Base-by-base conservation (phyloP, 2,797 vertebrate species). In the Pseudochaenichthys georgianus region DNA sequence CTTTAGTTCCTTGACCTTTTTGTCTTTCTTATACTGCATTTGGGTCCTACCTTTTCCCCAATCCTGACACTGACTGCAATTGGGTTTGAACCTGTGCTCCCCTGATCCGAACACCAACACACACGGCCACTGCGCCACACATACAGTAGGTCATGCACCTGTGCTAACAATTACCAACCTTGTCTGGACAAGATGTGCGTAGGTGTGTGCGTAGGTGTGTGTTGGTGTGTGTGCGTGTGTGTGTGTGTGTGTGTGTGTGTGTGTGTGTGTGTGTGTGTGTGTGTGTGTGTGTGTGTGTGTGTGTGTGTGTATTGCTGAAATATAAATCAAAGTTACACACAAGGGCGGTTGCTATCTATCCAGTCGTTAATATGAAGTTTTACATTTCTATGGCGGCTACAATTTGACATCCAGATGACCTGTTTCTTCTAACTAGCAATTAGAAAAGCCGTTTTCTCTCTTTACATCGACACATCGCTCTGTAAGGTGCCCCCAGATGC, bases 351-450 rank as follows among this genome's bases (percentile, higher is more conserved):
- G 34, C 38, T 16, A 67, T 66, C 21, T 43, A 38, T 60, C 13
- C 21, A 65, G 31, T 50, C 42, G 47, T 78, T 71, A 69, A 72
- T 60, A 50, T 59, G 61, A 82, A 70, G 48, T 55, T 78, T 83
- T 78, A n/a, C 46, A 51, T 70, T n/a, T 23, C 13, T 72, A 31
- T 50, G 34, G 59, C 57, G 23, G 80, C 73, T 51, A 60, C 53
- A 61, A 5, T 65, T 16, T 71, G 78, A 73, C 50, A 59, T 47
- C 12, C 41, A 74, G 45, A 51, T 2, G 11, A 82, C 68, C 60
- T 13, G 64, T 75, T 74, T 85, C 38, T 53, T 78, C 57, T 55
- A 83, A 79, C 45, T 59, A 81, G 54, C 64, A 87, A 86, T 89
- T 89, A 82, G 42, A 86, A 80, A 38, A 60, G 63, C 13, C n/a